phyloP scores from a whole-genome alignment of 2,797 vertebrate species.

The Hozukius guyotensis region DNA sequence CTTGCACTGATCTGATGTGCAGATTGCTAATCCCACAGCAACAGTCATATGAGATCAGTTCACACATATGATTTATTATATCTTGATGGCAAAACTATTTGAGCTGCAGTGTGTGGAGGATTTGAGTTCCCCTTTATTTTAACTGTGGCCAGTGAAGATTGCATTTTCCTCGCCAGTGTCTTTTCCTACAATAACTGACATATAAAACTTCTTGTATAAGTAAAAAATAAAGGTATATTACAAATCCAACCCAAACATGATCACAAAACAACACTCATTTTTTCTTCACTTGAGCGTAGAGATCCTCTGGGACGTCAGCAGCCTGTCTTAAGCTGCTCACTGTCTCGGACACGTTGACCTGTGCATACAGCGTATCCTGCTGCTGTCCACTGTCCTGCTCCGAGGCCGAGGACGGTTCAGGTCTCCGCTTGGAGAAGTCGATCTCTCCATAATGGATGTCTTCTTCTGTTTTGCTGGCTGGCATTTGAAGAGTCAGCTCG shows the following conservation, averaged over 20 bases:
- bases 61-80: neutral
- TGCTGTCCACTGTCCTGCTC: neutral
- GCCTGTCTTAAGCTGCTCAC: neutral
- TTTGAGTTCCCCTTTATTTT: neutral
- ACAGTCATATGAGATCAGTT: neutral
- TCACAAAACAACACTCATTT: neutral
- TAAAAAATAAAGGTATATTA: neutral
- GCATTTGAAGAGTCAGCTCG: neutral
- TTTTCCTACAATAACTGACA: neutral
- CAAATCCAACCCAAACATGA: neutral
- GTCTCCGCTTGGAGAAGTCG: conserved; percentile 1
- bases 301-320: neutral
- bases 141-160: neutral
- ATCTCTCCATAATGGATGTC: conserved; percentile 59
- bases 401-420: neutral
- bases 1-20: neutral
- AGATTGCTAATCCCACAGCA: neutral
- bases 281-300: conserved; percentile 38
- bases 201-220: neutral
- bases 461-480: neutral
- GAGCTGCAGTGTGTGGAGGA: neutral
- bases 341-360: neutral
- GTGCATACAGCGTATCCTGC: conserved; percentile 8
- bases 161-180: neutral
- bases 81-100: fast-evolving